Evolutionary conservation across 2,888 invertebrate genomes (phyloP), one percentile per base, ranked within the genome.

Genomic region (Mythimna ferrago): DNA sequence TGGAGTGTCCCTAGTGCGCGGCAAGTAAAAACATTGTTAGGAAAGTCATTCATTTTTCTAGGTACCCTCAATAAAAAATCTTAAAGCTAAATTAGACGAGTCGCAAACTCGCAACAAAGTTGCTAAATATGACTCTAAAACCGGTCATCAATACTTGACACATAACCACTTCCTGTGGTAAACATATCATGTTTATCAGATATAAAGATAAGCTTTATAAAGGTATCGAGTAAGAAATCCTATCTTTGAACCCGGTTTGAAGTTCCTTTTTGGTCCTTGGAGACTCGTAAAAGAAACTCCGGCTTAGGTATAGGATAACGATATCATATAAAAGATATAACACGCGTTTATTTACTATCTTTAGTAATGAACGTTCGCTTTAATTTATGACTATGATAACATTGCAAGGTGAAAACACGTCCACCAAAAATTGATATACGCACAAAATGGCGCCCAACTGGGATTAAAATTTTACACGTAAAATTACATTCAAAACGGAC

Each of bases 401-500:
- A 35, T n/a, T 21, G 19, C 48, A 53, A 64, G 35, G 44, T 21
- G 32, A 5, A 32, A 32, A 32, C 32, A 32, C 14, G 54, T 61
- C 16, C 14, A n/a, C 11, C 11, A 19, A 32, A 61, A 65, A 68
- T 35, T 54, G 19, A 76, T 41, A 44, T n/a, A 54, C 32, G 35
- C 41, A 2, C 21, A 11, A 53, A 48, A 67, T 79, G 78, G 66
- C 71, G 56, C 78, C 82, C 66, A 62, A 67, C 64, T 16, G 60
- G 64, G 66, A 61, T 56, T 60, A 51, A 14, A 56, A 71, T 67
- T 67, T 60, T 16, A 64, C 69, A 54, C 21, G 41, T 60, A 61
- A 48, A 83, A 80, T 74, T 44, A 82, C 54, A 53, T 62, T 10
- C n/a, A 41, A 70, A 71, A 26, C 53, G 58, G 70, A 67, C 75